Evolutionary conservation across 1,140 invertebrate genomes (phyloP).

Genomic region (Eumaeus atala): DNA sequence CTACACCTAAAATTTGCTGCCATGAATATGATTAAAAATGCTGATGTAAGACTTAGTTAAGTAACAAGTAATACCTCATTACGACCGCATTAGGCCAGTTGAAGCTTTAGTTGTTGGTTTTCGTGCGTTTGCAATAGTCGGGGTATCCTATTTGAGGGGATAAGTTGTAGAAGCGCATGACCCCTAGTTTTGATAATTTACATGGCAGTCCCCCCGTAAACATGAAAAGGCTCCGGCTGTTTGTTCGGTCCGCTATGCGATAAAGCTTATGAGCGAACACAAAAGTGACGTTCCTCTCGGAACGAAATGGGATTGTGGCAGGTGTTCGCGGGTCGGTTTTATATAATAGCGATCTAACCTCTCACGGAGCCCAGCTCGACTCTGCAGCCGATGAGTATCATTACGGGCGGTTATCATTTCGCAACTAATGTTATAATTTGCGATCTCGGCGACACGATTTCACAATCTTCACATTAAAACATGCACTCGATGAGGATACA

Average conservation of each 20-base stretch:
- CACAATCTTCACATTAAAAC: slow-evolving; percentile 24
- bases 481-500: neutral
- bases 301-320: slow-evolving; percentile 14
- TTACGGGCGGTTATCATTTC: slow-evolving; percentile 43
- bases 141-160: no score
- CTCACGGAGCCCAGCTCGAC: slow-evolving; percentile 42
- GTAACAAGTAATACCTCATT: no score
- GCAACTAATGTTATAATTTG: slow-evolving; percentile 48
- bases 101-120: no score
- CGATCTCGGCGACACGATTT: slow-evolving; percentile 26
- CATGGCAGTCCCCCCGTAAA: no score
- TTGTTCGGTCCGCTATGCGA: neutral
- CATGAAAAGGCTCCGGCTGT: no score
- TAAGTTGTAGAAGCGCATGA: no score
- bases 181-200: no score
- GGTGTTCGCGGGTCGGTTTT: slow-evolving; percentile 13
- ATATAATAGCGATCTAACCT: slow-evolving; percentile 51
- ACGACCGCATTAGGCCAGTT: no score
- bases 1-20: no score
- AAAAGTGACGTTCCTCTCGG: slow-evolving; percentile 8
- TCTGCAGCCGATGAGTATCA: slow-evolving; percentile 42
- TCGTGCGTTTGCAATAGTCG: no score
- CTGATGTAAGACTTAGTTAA: no score
- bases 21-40: no score
- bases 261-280: neutral